phyloP scores from a whole-genome alignment of 2,797 vertebrate species.

The Pteronotus mesoamericanus region DNA sequence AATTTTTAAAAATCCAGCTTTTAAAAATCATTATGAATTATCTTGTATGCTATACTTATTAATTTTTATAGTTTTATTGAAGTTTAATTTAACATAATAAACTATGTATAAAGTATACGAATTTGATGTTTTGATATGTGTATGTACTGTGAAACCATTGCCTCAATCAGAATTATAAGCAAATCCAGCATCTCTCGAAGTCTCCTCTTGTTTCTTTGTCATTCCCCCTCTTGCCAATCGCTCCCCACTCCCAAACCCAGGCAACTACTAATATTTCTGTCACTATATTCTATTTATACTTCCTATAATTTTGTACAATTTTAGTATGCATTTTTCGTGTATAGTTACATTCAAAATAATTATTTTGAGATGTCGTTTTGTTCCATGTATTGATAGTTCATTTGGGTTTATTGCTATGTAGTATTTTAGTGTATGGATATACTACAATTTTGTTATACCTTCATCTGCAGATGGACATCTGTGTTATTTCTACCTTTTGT shows the following conservation, averaged over 20 bases:
- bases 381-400: background rate
- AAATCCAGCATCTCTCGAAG: fast-evolving
- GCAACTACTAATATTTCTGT: background rate
- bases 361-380: background rate
- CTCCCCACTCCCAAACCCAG: background rate
- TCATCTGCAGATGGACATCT: background rate
- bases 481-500: background rate
- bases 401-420: background rate
- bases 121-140: background rate
- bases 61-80: background rate
- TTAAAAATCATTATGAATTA: background rate
- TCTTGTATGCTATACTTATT: background rate
- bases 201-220: background rate
- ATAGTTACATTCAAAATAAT: background rate
- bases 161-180: background rate
- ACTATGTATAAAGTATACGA: background rate
- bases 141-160: background rate
- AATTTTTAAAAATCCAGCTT: background rate
- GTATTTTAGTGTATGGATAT: background rate
- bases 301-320: background rate
- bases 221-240: background rate
- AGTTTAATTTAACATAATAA: background rate
- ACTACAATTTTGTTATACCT: background rate
- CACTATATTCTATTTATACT: background rate
- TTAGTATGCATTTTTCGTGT: background rate